phyloP scores from a whole-genome alignment of 2,888 invertebrate genomes.

The Seira ritae region DNA sequence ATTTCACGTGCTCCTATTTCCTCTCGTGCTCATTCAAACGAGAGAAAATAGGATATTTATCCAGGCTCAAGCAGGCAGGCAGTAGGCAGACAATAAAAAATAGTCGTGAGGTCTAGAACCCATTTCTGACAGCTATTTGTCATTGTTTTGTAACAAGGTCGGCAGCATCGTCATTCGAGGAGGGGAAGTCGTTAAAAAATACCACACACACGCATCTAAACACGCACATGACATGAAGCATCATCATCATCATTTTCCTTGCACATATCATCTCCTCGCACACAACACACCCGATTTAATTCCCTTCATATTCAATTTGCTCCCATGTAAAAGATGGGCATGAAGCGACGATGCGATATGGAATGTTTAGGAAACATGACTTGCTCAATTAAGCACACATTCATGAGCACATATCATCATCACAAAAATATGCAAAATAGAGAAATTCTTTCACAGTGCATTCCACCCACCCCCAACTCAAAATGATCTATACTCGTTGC shows the following conservation, averaged over 20 bases:
- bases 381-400: constrained; percentile 57
- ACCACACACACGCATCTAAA: background rate
- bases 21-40: constrained; percentile 12
- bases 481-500: no score
- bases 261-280: constrained; percentile 4
- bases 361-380: constrained; percentile 30
- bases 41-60: background rate
- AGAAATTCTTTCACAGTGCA: background rate
- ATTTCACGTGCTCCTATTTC: no score
- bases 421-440: background rate
- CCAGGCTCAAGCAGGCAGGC: background rate
- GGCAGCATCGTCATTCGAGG: no score
- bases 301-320: background rate
- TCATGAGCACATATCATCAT: no score
- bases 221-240: background rate
- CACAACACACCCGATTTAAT: no score
- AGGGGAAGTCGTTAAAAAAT: background rate
- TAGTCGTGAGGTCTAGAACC: constrained; percentile 10
- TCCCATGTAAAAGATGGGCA: background rate
- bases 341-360: background rate
- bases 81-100: constrained; percentile 50
- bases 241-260: background rate
- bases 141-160: constrained; percentile 39
- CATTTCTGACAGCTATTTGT: constrained; percentile 51
- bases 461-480: no score